Base-by-base conservation (phyloP, 2,888 invertebrate genomes). In the Harpalus rubripes region DNA sequence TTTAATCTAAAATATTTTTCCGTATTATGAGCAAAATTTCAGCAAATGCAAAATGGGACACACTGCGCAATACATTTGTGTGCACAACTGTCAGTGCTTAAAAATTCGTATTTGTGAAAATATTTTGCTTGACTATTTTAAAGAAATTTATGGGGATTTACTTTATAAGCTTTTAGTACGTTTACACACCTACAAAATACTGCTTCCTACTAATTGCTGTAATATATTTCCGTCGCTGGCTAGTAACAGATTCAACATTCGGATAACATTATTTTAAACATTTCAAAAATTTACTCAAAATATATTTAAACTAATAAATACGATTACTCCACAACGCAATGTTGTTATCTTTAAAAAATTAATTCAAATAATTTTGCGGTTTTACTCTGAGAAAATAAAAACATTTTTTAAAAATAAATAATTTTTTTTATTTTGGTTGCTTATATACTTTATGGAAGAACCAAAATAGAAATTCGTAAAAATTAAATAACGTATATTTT, bases 91-190 rank as follows among this genome's bases (percentile, higher is more conserved):
- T 32, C 44, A 8, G 12, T 12, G 12, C 44, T 5, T 52, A 12
- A 52, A 52, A 52, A 52, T 52, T 12, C 44, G 12, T 1, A 8
- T 52, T 2, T 52, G 44, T 52, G 44, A 52, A 52, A 52, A 52
- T 52, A 52, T 52, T 52, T 52, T 12, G 44, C 44, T 52, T 1
- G 8, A 52, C 44, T 52, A 52, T 52, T 52, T 52, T 52, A 8
- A 52, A 52, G 44, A 5, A 12, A 52, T 52, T 52, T 52, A 52
- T 52, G 44, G 44, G 44, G 44, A 52, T 52, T 52, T 52, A 52
- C 44, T 52, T 8, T 52, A 52, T 52, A 52, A 52, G 44, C 44
- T 52, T 52, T 52, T 52, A 52, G 44, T 52, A 52, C 44, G 44
- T 52, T 44, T 52, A 52, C 44, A 52, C 44, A 52, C 44, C 44